Conservation (phyloP, 2,113 vertebrate species). For the Philantomba maxwellii region DNA sequence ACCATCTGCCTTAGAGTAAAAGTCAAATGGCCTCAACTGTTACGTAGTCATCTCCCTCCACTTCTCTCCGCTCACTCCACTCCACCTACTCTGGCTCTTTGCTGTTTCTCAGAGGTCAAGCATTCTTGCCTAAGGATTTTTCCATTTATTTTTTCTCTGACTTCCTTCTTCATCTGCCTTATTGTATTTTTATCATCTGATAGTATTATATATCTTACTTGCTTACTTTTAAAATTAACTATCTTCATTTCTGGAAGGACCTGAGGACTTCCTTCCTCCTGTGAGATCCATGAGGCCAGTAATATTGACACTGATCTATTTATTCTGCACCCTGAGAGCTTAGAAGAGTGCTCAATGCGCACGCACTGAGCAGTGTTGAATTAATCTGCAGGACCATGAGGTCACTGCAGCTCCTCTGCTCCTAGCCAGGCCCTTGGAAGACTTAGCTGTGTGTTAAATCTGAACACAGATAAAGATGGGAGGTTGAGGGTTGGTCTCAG, state of each 20-base stretch:
- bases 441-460: too few relatives aligned
- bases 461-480: not conserved
- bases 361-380: not conserved
- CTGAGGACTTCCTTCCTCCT: not conserved
- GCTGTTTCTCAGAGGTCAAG: not conserved
- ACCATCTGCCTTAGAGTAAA: not conserved
- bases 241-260: not conserved
- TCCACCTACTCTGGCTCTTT: not conserved
- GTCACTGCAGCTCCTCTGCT: not conserved
- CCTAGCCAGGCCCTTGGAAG: not conserved
- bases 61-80: not conserved
- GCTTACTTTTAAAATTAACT: not conserved
- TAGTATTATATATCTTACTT: not conserved
- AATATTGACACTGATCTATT: not conserved
- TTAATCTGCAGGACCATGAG: too few relatives aligned
- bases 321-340: not conserved
- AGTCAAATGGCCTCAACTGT: not conserved
- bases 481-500: not conserved
- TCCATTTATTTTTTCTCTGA: not conserved
- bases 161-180: not conserved
- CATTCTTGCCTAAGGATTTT: not conserved
- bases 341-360: not conserved
- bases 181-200: not conserved
- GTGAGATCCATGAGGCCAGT: not conserved
- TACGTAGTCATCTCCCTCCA: rapidly evolving